phyloP scores from a whole-genome alignment of 2,113 vertebrate genomes.

The Abramis brama region DNA sequence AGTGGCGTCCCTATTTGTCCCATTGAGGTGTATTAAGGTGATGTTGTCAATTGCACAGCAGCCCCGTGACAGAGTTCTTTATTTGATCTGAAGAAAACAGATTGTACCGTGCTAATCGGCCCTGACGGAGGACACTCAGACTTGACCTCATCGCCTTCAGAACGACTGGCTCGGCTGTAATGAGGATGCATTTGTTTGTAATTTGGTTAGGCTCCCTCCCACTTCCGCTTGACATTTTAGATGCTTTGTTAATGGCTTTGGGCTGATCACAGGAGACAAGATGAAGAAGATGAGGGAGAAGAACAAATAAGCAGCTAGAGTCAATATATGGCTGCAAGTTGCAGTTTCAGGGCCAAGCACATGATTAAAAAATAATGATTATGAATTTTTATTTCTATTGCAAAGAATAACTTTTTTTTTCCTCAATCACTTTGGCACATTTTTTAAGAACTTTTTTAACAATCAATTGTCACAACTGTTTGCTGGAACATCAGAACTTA shows the following conservation, averaged over 20 bases:
- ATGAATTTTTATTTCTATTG: not conserved
- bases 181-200: slow-evolving; percentile 65
- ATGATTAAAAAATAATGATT: not conserved
- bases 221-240: slow-evolving; percentile 58
- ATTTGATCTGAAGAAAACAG: slow-evolving; percentile 28
- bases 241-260: slow-evolving; percentile 60
- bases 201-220: slow-evolving; percentile 65
- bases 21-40: not conserved
- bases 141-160: slow-evolving; percentile 59
- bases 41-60: not conserved
- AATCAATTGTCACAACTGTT: no score
- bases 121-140: slow-evolving; percentile 50
- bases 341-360: not conserved
- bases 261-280: slow-evolving; percentile 52
- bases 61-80: not conserved
- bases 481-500: no score
- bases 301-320: not conserved
- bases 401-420: not conserved
- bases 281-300: slow-evolving; percentile 30
- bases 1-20: not conserved
- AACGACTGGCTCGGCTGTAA: slow-evolving; percentile 56
- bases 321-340: not conserved
- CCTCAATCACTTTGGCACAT: no score
- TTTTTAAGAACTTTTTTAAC: no score
- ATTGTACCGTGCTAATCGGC: slow-evolving; percentile 33